Base-by-base conservation (phyloP, 2,888 invertebrate species). In the Tetrapedia diversipes region DNA sequence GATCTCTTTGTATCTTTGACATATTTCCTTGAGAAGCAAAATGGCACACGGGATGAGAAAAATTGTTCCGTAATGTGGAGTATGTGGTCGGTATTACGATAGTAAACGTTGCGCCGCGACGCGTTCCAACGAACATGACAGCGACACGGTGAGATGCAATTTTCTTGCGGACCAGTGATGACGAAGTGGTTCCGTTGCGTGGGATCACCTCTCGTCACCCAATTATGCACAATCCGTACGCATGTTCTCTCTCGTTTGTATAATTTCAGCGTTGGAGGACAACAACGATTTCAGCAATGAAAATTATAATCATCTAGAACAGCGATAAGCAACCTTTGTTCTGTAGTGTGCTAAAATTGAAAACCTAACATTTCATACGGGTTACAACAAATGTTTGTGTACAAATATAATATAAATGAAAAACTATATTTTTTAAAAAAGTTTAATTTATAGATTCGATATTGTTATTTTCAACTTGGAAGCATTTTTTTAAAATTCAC, bases 51-150 rank as follows among this genome's bases (percentile, higher is more conserved):
- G 34, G 54, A 16, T 57, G 51, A 75, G 78, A 68, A 71, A 69
- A 54, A 56, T 75, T 61, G 51, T 41, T 41, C n/a, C 54, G 63
- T 77, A 83, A 79, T 69, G 63, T 74, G 51, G 32, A 41, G 61
- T 71, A 66, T 68, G 80, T 41, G 54, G 65, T 53, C 78, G 75
- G 76, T 86, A 85, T 87, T 83, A 84, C 81, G 87, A 87, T 86
- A 87, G 86, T 86, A 79, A 86, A 85, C 77, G 87, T 86, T 85
- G 70, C 80, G 82, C 84, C 73, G 77, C 70, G 77, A 83, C 73
- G 77, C 70, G 77, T 84, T 80, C 86, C 79, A 80, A 74, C 80
- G 78, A 78, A 87, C 86, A 84, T 85, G 87, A 87, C 87, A 83
- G 82, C 75, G 77, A 85, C 84, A 86, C 74, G 85, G 70, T 49